Percentiles rank a stretch among this genome's conserved stretches.
Conservation (phyloP, 1,140 invertebrate genomes). For the Triops cancriformis region DNA sequence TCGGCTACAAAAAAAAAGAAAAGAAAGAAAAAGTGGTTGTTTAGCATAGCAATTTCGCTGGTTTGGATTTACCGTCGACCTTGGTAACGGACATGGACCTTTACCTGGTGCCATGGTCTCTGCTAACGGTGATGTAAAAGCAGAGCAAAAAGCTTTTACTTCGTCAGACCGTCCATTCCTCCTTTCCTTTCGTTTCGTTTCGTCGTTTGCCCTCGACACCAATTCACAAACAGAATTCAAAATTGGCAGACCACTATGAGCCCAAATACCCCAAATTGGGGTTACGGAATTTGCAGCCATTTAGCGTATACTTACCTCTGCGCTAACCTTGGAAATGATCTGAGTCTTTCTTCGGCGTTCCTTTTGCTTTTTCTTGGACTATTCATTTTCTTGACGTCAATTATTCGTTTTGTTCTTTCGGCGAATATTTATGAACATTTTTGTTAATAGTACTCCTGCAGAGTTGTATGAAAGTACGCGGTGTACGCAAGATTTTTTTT, state of each 20-base stretch:
- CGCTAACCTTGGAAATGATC: not conserved
- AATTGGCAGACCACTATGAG: not conserved
- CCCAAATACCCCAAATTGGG: not conserved
- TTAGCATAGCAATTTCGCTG: not conserved
- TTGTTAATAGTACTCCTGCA: no score
- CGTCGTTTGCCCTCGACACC: not conserved
- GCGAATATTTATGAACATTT: no score
- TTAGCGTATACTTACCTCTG: not conserved
- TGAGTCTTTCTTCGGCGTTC: not conserved
- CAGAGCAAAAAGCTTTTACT: constrained; percentile 1
- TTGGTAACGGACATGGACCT: not conserved
- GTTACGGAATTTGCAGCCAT: not conserved
- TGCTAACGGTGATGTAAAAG: not conserved
- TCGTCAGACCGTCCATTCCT: not conserved
- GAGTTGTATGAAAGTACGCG: no score
- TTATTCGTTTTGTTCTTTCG: no score
- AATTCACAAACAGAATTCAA: not conserved
- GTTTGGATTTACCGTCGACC: not conserved
- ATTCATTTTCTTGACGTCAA: no score
- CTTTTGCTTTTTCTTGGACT: no score
- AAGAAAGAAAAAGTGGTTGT: no score
- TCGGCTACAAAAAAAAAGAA: no score
- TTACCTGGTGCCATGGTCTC: not conserved
- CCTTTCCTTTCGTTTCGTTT: constrained; percentile 3
- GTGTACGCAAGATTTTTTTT: no score